Base-by-base conservation (phyloP, 2,113 vertebrate genomes). In the Albula glossodonta region DNA sequence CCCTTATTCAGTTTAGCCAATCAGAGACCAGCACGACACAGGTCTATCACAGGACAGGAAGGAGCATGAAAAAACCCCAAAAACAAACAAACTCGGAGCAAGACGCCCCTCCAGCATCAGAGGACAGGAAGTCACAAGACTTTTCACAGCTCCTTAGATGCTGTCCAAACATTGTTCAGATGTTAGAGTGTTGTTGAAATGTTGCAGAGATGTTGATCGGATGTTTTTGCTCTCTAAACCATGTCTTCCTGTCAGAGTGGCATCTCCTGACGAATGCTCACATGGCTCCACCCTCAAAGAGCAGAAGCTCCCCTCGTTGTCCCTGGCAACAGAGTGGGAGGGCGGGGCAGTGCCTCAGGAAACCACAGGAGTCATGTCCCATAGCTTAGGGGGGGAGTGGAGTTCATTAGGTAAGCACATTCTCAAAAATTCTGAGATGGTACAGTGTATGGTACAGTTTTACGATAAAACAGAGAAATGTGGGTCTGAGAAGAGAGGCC, bases 331-430 rank as follows among this genome's bases (percentile, higher is more conserved):
- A 15, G 11, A 19, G 60, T 66, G 9, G 56, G 8, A 13, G 87
- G 52, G 31, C 31, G 31, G 31, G 31, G 31, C 31, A 41, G 84
- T 53, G 0, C 88, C 90, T 96, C 96, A 97, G 86, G 96, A 96
- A 84, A 97, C 96, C 19, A 97, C 95, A 11, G 96, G 96, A 86
- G 96, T 96, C 96, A 96, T 96, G 89, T 96, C 96, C 96, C 96
- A 96, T 88, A 96, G 3, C 96, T 97, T 97, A 94, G 84, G 22
- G 60, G 13, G 60, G 17, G 4, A 19, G 22, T 66, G 7, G 60
- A 4, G 22, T 19, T 15, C 22, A 19, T 60, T 15, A 60, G 56
- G 56, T 60, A 41, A 41, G 31, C 31, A 41, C 31, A 41, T 41
- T 41, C 31, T 41, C 31, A 41, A 41, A 41, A 41, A 41, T 41